Evolutionary conservation across 2,113 vertebrate species (phyloP).

Genomic region (Paramisgurnus dabryanus): DNA sequence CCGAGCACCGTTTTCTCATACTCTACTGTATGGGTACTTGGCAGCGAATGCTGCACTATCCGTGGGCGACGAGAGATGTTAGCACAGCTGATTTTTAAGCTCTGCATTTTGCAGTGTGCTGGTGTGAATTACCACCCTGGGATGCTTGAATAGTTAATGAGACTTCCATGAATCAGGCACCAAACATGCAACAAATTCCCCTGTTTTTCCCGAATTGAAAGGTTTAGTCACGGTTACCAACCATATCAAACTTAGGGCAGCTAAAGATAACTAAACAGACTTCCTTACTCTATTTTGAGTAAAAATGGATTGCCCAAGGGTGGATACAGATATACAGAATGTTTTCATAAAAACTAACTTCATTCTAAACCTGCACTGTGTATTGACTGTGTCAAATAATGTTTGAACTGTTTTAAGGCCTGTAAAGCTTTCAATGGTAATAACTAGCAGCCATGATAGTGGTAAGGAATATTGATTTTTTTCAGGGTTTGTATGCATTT

Average conservation of each 20-base stretch:
- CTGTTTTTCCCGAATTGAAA: slow-evolving; percentile 3
- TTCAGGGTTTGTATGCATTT: slow-evolving; percentile 66
- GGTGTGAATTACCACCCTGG: slow-evolving; percentile 65
- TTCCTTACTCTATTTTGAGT: slow-evolving; percentile 42
- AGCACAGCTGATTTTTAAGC: slow-evolving; percentile 59
- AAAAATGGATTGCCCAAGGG: slow-evolving; percentile 68
- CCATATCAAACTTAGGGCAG: slow-evolving; percentile 30
- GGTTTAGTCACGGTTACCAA: slow-evolving; percentile 29
- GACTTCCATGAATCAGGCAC: slow-evolving; percentile 53
- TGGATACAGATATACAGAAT: slow-evolving; percentile 63
- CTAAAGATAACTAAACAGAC: slow-evolving; percentile 40
- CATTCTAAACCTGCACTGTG: slow-evolving; percentile 66
- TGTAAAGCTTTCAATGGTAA: slow-evolving; percentile 73
- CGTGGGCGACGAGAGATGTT: slow-evolving; percentile 53
- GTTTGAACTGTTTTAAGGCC: slow-evolving; percentile 73
- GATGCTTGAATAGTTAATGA: slow-evolving; percentile 54
- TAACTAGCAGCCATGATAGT: slow-evolving; percentile 71
- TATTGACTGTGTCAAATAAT: slow-evolving; percentile 71
- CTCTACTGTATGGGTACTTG: slow-evolving; percentile 54
- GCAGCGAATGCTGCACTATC: slow-evolving; percentile 43
- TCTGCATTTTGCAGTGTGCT: slow-evolving; percentile 60
- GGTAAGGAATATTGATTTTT: slow-evolving; percentile 74
- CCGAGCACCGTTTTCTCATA: slow-evolving; percentile 53
- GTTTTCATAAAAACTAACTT: slow-evolving; percentile 77
- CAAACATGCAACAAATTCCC: slow-evolving; percentile 44